phyloP scores from a whole-genome alignment of 2,888 invertebrate genomes.

The Augochlorella aurata region DNA sequence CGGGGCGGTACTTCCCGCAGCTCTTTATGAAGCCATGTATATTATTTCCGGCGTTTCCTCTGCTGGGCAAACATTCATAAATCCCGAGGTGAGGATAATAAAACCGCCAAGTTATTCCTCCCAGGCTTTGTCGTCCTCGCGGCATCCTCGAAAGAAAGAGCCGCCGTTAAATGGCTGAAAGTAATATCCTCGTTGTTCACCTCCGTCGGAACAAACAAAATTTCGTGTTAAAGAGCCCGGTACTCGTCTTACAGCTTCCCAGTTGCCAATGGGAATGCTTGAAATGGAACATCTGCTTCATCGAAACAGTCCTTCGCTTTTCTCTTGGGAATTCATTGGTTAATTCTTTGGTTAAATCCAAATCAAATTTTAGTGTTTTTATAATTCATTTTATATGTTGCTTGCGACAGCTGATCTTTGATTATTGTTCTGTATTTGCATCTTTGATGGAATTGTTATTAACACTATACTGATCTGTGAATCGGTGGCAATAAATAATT shows the following conservation, averaged over 20 bases:
- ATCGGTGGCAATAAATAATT: no score
- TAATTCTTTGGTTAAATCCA: no score
- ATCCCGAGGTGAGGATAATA: slow-evolving; percentile 56
- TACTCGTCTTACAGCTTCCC: slow-evolving; percentile 48
- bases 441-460: no score
- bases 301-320: no score
- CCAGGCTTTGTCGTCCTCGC: slow-evolving; percentile 56
- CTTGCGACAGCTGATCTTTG: no score
- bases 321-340: no score
- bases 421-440: no score
- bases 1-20: not conserved
- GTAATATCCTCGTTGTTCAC: slow-evolving; percentile 58
- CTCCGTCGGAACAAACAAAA: slow-evolving; percentile 56
- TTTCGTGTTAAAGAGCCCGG: slow-evolving; percentile 59
- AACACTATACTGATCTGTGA: no score
- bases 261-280: slow-evolving; percentile 39
- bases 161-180: slow-evolving; percentile 57
- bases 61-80: slow-evolving; percentile 69
- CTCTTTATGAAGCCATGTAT: slow-evolving; percentile 39
- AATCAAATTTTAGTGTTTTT: no score
- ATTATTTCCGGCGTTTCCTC: slow-evolving; percentile 61
- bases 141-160: slow-evolving; percentile 50
- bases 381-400: no score
- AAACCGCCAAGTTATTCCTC: slow-evolving; percentile 55
- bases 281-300: slow-evolving; percentile 29